phyloP scores from a whole-genome alignment of 2,113 vertebrate genomes.

The Siniperca chuatsi region DNA sequence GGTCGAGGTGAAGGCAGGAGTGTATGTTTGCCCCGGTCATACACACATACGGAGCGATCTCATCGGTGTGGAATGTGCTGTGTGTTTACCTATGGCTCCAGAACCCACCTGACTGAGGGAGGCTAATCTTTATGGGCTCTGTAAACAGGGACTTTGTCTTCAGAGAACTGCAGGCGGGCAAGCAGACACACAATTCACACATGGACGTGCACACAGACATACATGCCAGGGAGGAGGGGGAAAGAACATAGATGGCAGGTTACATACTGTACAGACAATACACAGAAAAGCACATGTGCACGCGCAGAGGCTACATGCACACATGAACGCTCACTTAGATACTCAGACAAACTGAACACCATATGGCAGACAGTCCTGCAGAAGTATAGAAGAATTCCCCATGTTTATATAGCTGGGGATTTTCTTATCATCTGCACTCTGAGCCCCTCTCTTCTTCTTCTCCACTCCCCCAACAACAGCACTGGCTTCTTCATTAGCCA shows the following conservation, averaged over 20 bases:
- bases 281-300: slow-evolving; percentile 16
- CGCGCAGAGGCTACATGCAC: slow-evolving; percentile 17
- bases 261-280: slow-evolving; percentile 38
- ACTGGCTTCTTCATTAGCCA: slow-evolving; percentile 47
- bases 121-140: slow-evolving; percentile 87
- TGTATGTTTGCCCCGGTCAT: slow-evolving; percentile 85
- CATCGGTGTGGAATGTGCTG: slow-evolving; percentile 83
- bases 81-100: slow-evolving; percentile 86
- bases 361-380: slow-evolving; percentile 65
- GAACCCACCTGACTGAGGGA: slow-evolving; percentile 85
- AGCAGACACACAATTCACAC: slow-evolving; percentile 66
- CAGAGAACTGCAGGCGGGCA: slow-evolving; percentile 62
- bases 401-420: slow-evolving; percentile 46
- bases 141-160: slow-evolving; percentile 89
- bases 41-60: slow-evolving; percentile 80
- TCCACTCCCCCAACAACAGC: slow-evolving; percentile 22
- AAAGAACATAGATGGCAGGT: slow-evolving; percentile 26
- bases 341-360: slow-evolving; percentile 51
- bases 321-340: slow-evolving; percentile 14
- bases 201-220: slow-evolving; percentile 25
- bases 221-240: background rate
- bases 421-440: slow-evolving; percentile 64
- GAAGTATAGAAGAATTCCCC: slow-evolving; percentile 41
- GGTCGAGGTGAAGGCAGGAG: slow-evolving; percentile 81
- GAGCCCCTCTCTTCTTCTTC: slow-evolving; percentile 29